Conservation (phyloP, 2,888 invertebrate genomes). For the Hypolimnas misippus region DNA sequence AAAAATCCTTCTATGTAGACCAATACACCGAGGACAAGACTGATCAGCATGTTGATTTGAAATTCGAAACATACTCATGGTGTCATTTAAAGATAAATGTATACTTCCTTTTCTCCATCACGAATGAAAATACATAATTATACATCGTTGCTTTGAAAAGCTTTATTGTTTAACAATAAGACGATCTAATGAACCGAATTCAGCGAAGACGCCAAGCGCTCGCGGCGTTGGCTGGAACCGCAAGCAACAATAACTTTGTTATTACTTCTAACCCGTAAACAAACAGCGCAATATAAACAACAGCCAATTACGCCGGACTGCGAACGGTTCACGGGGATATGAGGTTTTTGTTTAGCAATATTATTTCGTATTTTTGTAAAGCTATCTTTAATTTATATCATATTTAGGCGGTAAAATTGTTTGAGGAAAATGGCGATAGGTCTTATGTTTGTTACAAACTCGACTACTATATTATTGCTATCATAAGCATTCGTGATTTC, state of each 20-base stretch:
- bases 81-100: background rate
- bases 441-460: too few species aligned
- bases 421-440: too few species aligned
- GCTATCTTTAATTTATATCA: background rate
- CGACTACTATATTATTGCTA: too few species aligned
- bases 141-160: background rate
- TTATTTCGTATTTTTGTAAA: slow-evolving; percentile 9
- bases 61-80: too few species aligned
- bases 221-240: slow-evolving; percentile 19
- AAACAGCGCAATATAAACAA: slow-evolving; percentile 58
- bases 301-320: slow-evolving; percentile 49
- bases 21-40: too few species aligned
- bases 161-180: slow-evolving; percentile 33
- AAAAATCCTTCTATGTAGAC: too few species aligned
- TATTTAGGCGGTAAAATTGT: too few species aligned
- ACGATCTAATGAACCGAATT: slow-evolving; percentile 29
- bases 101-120: background rate
- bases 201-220: slow-evolving; percentile 6
- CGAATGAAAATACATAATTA: slow-evolving; percentile 5
- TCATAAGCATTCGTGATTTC: background rate
- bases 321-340: slow-evolving; percentile 29
- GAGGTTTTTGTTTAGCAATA: background rate
- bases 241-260: slow-evolving; percentile 40
- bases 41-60: too few species aligned
- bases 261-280: slow-evolving; percentile 32